Evolutionary conservation across 2,113 vertebrate genomes (phyloP).

Genomic region (Lucifuga dentata): DNA sequence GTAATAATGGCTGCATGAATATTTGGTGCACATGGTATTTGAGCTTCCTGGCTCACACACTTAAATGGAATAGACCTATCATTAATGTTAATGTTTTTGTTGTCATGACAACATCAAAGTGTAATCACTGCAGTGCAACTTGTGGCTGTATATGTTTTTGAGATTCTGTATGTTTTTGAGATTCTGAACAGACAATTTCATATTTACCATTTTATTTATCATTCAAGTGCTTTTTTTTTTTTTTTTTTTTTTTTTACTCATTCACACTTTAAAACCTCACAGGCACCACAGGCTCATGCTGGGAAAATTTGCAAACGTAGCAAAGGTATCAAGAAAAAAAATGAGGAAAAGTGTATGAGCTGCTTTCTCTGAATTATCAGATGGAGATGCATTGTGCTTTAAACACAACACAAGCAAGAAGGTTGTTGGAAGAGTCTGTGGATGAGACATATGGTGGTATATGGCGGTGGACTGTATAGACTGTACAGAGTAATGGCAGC

Average conservation of each 20-base stretch:
- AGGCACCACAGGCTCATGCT: conserved; percentile 56
- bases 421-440: conserved; percentile 8
- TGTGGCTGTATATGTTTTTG: too few species aligned
- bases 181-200: conserved; percentile 15
- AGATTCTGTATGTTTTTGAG: too few species aligned
- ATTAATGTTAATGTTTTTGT: too few species aligned
- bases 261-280: conserved; percentile 55
- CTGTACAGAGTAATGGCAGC: conserved; percentile 40
- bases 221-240: conserved; percentile 33
- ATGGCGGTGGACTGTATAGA: conserved; percentile 37
- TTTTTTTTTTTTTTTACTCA: conserved; percentile 38
- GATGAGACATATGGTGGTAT: conserved; percentile 12
- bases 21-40: too few species aligned
- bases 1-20: too few species aligned
- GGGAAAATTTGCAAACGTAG: conserved; percentile 42
- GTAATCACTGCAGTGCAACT: too few species aligned
- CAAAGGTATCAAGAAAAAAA: conserved; percentile 35
- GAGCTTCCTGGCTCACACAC: too few species aligned
- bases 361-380: conserved; percentile 31
- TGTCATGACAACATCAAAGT: too few species aligned
- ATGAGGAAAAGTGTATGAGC: not conserved
- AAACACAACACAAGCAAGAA: conserved; percentile 14
- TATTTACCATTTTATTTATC: conserved; percentile 64
- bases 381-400: conserved; percentile 9
- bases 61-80: too few species aligned